Evolutionary conservation across 1,140 invertebrate species (phyloP).

Genomic region (Drosophila murphyi): DNA sequence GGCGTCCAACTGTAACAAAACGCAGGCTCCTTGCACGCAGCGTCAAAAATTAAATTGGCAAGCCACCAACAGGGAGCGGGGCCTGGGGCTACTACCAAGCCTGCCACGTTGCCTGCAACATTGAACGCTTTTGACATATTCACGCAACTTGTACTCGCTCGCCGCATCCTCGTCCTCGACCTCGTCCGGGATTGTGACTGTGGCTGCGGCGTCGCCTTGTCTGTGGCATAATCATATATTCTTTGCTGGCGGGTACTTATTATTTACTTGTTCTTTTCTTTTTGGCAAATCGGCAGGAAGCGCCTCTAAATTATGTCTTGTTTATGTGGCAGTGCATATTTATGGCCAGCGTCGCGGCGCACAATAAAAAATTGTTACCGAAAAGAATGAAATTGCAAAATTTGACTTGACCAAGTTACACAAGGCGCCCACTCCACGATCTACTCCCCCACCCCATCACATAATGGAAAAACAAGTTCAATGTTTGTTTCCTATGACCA

Average conservation of each 20-base stretch:
- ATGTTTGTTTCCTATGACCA: slow-evolving; percentile 74
- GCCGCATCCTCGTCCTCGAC: slow-evolving; percentile 19
- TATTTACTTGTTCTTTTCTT: slow-evolving; percentile 73
- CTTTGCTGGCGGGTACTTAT: slow-evolving; percentile 69
- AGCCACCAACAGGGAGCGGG: slow-evolving; percentile 67
- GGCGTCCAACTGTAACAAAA: slow-evolving; percentile 82
- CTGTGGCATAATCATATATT: slow-evolving; percentile 83
- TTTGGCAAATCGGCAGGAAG: slow-evolving; percentile 82
- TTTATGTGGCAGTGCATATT: slow-evolving; percentile 82
- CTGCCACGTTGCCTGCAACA: slow-evolving; percentile 64
- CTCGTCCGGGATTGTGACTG: slow-evolving; percentile 19
- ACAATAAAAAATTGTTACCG: slow-evolving; percentile 74
- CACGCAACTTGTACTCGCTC: slow-evolving; percentile 69
- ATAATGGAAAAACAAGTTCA: slow-evolving; percentile 72
- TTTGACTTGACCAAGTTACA: slow-evolving; percentile 73
- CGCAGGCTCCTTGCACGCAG: slow-evolving; percentile 74
- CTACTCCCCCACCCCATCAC: background rate
- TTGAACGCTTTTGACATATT: slow-evolving; percentile 82
- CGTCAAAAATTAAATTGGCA: slow-evolving; percentile 82
- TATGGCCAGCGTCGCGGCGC: slow-evolving; percentile 63
- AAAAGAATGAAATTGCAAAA: slow-evolving; percentile 66
- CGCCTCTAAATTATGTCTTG: slow-evolving; percentile 81
- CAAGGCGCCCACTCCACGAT: background rate
- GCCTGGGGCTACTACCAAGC: slow-evolving; percentile 15
- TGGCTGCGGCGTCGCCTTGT: slow-evolving; percentile 66